These are phyloP conservation scores for Philypnodon macrostomus DNA, from an alignment of 2,797 vertebrate species.

Conservation along the genomic window DNA sequence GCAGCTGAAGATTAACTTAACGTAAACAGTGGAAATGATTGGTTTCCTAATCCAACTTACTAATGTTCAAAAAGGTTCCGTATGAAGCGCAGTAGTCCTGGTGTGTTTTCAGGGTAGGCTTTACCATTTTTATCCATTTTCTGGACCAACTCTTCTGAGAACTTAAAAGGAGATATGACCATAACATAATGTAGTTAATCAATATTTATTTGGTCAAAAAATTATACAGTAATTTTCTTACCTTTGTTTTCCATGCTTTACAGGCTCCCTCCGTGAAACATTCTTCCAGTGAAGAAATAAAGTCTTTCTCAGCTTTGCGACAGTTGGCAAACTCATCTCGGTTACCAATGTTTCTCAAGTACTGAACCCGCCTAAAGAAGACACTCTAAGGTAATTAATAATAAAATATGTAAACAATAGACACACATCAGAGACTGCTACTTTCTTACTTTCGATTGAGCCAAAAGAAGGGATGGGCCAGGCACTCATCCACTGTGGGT, in stretches of 20 bases:
- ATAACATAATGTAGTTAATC: no score
- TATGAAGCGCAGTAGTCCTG: slow-evolving; percentile 63
- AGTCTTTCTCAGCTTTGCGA: slow-evolving; percentile 14
- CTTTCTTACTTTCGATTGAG: slow-evolving; percentile 24
- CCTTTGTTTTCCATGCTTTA: slow-evolving; percentile 56
- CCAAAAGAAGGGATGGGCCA: slow-evolving; percentile 70
- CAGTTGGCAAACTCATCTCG: slow-evolving; percentile 26
- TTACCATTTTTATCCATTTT: slow-evolving; percentile 45
- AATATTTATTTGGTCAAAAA: no score
- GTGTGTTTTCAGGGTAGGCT: slow-evolving; percentile 31
- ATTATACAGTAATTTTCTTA: slow-evolving; percentile 10
- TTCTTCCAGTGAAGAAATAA: slow-evolving; percentile 30
- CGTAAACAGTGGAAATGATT: no score
- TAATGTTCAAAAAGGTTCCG: slow-evolving; percentile 52
- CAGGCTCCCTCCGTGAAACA: slow-evolving; percentile 25
- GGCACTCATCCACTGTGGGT: slow-evolving; percentile 52
- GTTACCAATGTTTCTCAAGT: slow-evolving; percentile 45
- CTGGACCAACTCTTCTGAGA: slow-evolving; percentile 38
- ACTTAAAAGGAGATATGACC: slow-evolving; percentile 26
- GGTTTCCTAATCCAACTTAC: no score
- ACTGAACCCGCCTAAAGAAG: slow-evolving; percentile 49
- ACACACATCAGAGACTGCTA: background rate
- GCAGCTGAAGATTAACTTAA: no score
- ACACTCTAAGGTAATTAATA: background rate
- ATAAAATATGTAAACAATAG: background rate